Evolutionary conservation across 2,888 invertebrate genomes (phyloP).

Genomic region (Chymomyza procnemis): DNA sequence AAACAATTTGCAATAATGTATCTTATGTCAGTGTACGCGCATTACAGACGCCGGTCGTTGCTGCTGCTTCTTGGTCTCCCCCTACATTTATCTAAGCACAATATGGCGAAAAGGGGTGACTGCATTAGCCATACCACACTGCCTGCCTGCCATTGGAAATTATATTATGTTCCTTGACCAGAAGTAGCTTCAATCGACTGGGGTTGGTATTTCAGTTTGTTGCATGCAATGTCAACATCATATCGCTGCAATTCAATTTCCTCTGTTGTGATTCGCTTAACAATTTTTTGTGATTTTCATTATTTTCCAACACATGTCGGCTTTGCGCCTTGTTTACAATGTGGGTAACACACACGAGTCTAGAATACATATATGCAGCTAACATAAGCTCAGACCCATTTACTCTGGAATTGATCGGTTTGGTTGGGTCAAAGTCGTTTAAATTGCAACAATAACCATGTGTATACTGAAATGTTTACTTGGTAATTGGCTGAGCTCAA

Average conservation of each 20-base stretch:
- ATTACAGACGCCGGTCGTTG: constrained; percentile 17
- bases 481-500: neutral
- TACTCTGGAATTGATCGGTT: neutral
- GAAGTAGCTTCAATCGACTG: constrained; percentile 9
- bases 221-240: constrained; percentile 69
- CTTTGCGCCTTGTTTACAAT: neutral
- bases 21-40: constrained; percentile 68
- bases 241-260: constrained; percentile 13
- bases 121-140: neutral
- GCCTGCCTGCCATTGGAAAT: constrained; percentile 43
- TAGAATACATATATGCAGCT: neutral
- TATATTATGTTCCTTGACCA: constrained; percentile 44
- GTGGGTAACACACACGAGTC: neutral
- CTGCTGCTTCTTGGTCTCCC: neutral
- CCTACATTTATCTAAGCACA: neutral
- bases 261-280: constrained; percentile 5
- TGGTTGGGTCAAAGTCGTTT: neutral
- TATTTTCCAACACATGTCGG: constrained; percentile 1
- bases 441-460: neutral
- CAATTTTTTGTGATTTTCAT: neutral
- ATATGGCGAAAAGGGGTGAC: neutral
- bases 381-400: neutral
- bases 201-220: constrained; percentile 40
- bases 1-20: constrained; percentile 74
- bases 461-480: neutral